Evolutionary conservation across 2,797 vertebrate species (phyloP), one percentile per base, ranked within the genome.

Genomic region (Eulemur mongoz): DNA sequence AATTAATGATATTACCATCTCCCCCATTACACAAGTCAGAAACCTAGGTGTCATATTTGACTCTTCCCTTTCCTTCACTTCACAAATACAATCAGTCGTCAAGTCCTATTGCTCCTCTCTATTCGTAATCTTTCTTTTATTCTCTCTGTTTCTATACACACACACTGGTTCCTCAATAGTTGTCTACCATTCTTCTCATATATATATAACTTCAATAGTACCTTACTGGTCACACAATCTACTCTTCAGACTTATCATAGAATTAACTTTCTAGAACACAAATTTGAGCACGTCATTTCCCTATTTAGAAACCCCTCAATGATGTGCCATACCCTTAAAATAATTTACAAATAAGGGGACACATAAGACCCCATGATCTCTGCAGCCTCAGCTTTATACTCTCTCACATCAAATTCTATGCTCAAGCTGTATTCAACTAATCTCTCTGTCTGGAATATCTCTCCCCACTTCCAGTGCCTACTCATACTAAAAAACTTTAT

Each of bases 181-280:
- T 73, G 40, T 57, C 32, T 48, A 73, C 40, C 11, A 48, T 81
- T 59, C 25, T 65, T 35, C 15, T 76, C 23, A 88, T 7, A 40
- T 22, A 38, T 20, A 61, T 50, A 7, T 89, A 76, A 81, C 20
- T 40, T 81, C 38, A 61, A 35, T 7, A 54, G 7, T 43, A 80
- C 69, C 50, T 50, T 83, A 57, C 15, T 67, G n/a, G 45, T 86
- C n/a, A 80, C 27, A 3, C 7, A 88, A 88, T 52, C 13, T 38
- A 76, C 57, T 89, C 54, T 50, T 65, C n/a, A 76, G 45, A 59
- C 15, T 35, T 76, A 35, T 63, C 38, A 35, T 27, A 81, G 65
- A 83, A 84, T 70, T 69, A 80, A 25, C 25, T 69, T 93, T 82
- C 35, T 89, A 81, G 89, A 95, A 76, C 15, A 80, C 27, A 92